Percentiles rank a stretch among this genome's conserved stretches.
phyloP scores from a whole-genome alignment of 1,140 invertebrate species.

The Drosophila mayri region DNA sequence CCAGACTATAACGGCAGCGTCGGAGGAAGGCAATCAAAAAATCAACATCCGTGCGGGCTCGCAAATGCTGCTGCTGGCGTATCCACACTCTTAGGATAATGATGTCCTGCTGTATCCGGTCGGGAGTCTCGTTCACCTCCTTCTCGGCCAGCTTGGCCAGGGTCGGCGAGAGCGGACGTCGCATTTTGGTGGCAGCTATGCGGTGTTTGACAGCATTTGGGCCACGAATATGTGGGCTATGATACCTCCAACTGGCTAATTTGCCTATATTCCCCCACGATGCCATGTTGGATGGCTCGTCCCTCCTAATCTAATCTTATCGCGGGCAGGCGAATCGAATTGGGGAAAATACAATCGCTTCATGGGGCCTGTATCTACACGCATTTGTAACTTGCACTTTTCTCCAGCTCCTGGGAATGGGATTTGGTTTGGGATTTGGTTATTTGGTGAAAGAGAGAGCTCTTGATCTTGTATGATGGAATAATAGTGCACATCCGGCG shows the following conservation, averaged over 20 bases:
- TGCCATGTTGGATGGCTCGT: conserved; percentile 7
- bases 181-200: conserved; percentile 59
- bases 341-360: conserved; percentile 52
- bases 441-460: not conserved
- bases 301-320: conserved; percentile 53
- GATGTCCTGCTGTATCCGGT: conserved; percentile 86
- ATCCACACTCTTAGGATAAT: conserved; percentile 88
- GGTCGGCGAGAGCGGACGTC: conserved; percentile 83
- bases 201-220: conserved; percentile 50
- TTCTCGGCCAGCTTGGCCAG: conserved; percentile 86
- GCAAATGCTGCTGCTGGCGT: conserved; percentile 88
- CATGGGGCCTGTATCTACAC: conserved; percentile 33
- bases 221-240: conserved; percentile 14
- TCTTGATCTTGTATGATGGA: not conserved
- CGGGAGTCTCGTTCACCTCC: conserved; percentile 88
- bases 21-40: conserved; percentile 88
- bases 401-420: conserved; percentile 16
- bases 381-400: conserved; percentile 50
- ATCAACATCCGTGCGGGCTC: conserved; percentile 86
- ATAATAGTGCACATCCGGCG: conserved; percentile 71
- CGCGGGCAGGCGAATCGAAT: conserved; percentile 9
- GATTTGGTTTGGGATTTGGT: not conserved
- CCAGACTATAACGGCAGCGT: conserved; percentile 89
- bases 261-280: conserved; percentile 54
- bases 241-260: conserved; percentile 39